Evolutionary conservation across 2,113 vertebrate species (phyloP), one percentile per base, ranked within the genome.

Genomic region (Parus major): DNA sequence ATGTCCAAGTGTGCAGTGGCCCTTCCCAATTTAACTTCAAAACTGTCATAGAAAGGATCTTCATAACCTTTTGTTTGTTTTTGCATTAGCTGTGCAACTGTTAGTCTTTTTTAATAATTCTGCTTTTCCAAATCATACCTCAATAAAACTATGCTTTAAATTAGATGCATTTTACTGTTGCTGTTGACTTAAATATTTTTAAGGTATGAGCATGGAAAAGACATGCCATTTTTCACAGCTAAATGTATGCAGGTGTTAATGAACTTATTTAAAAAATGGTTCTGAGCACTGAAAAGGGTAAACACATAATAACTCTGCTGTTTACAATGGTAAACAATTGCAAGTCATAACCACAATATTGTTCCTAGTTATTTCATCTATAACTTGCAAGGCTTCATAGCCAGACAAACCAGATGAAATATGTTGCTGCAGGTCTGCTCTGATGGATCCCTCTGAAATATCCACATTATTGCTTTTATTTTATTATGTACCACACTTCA

Each of bases 401-500:
- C 88, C 93, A 97, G 97, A 97, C 97, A 98, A 98, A 98, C 97
- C 94, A 93, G 96, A 98, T 98, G 97, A 98, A 98, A 98, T 97
- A 98, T 96, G 97, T 93, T 95, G 96, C 98, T 97, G 97, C 97
- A 98, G 98, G 98, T 98, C 98, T 97, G 96, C 96, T 88, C 97
- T 98, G 97, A 98, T 97, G 97, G 97, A 98, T 98, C 98, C 98
- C 98, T 98, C 97, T 98, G 98, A 99, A 98, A 98, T 98, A 98
- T 97, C 97, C 98, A 97, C 98, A 98, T 98, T 99, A 99, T 98
- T 99, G 98, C 98, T 98, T 98, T 98, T 98, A 98, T 98, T 99
- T 99, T 99, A 99, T 99, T 99, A 98, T 98, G 98, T 97, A 97
- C 98, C 97, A 97, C 98, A 98, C 98, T 98, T 99, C 98, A 98